Base-by-base conservation (phyloP, 2,113 vertebrate species). In the Mixornis gularis region DNA sequence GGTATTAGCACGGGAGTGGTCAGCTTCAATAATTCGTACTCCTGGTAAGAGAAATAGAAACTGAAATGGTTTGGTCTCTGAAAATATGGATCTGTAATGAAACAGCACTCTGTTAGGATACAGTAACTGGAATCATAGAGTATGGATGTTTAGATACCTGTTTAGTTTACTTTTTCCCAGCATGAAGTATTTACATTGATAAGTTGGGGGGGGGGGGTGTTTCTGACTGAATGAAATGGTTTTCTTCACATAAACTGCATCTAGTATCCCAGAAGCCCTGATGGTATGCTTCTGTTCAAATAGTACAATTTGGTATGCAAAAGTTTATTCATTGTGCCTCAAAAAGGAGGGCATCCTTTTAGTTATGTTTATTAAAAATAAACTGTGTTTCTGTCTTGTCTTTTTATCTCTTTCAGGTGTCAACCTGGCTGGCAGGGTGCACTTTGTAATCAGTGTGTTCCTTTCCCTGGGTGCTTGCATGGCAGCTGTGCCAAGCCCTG, bases 391-490 rank as follows among this genome's bases (percentile, higher is more conserved):
- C n/a, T 81, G 3, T 91, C 58, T 85, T 89, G 44, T 73, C 43
- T 85, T 80, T 80, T 76, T 83, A 6, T 78, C 63, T 91, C 68
- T 96, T 91, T 62, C 96, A 99, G 99, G 96, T 99, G 99, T 91
- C 98, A 98, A 46, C 94, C 98, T 26, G 99, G 99, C 40, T 99
- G 99, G 99, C 97, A 98, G 83, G 99, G 99, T 27, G 96, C 97
- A 64, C 93, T 97, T 48, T 99, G 99, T 85, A 96, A 98, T 88
- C 97, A 96, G 72, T 99, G 99, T 13, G n/a, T 99, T 80, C 97
- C 98, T 49, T 98, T 98, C 81, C 98, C 98, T 0, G 98, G 98
- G 55, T 99, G 99, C 30, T 59, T 98, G 72, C 98, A 99, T 2
- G 99, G 99, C 84, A 90, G 95, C 69, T 99, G 99, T 85, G 92